Percentiles rank a stretch among this genome's conserved stretches.
These are phyloP conservation scores for Limnephilus lunatus DNA, from an alignment of 2,888 invertebrate genomes.

Conservation along the genomic window DNA sequence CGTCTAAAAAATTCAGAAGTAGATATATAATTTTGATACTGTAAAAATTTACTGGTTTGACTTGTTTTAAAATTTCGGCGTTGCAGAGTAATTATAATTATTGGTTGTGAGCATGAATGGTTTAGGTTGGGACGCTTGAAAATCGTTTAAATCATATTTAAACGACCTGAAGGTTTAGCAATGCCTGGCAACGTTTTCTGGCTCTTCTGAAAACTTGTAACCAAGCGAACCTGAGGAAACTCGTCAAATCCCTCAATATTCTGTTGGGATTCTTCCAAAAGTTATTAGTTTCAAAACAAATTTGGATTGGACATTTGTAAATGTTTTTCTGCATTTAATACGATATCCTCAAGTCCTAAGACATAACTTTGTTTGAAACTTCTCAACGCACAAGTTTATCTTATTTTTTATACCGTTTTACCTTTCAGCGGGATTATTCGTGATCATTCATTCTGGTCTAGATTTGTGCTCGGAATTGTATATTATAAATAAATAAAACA, in stretches of 20 bases:
- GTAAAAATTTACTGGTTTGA: neutral
- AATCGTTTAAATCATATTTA: neutral
- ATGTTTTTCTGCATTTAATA: neutral
- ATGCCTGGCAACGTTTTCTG: neutral
- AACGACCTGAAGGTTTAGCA: neutral
- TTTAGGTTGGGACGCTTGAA: neutral
- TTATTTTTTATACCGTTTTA: neutral
- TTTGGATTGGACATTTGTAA: neutral
- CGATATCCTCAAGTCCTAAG: neutral
- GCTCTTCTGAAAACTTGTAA: neutral
- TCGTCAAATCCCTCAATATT: neutral
- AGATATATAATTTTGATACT: neutral
- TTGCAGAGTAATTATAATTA: neutral
- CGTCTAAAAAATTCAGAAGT: neutral
- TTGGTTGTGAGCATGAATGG: neutral
- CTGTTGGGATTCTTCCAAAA: neutral
- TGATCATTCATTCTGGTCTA: slow-evolving; percentile 20
- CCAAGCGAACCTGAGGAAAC: neutral
- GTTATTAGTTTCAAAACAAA: neutral
- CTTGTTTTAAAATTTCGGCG: neutral
- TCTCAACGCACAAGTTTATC: neutral
- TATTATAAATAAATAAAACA: slow-evolving; percentile 36
- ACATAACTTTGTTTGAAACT: neutral
- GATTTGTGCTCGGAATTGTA: slow-evolving; percentile 12
- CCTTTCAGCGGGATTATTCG: neutral